Conservation (phyloP, 2,797 vertebrate genomes). For the Arctocebus calabarensis region DNA sequence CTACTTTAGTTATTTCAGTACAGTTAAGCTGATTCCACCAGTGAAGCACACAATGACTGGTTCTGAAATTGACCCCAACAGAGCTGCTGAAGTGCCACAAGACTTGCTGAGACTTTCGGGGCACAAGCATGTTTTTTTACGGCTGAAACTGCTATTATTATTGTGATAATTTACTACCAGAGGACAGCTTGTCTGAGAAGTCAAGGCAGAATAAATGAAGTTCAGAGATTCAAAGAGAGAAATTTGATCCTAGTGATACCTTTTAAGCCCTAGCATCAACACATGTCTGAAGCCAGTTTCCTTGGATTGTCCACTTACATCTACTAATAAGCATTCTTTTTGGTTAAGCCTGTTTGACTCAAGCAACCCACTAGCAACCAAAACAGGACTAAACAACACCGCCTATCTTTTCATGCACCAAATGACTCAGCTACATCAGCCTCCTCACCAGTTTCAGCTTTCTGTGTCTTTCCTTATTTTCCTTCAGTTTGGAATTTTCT, state of each 20-base stretch:
- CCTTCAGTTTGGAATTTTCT: neutral
- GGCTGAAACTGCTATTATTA: neutral
- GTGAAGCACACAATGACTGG: neutral
- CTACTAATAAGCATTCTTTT: neutral
- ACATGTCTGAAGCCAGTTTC: neutral
- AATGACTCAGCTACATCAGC: neutral
- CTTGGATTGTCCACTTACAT: neutral
- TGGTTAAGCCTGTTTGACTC: neutral
- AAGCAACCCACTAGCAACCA: slow-evolving; percentile 7
- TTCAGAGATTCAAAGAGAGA: neutral
- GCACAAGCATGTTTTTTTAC: neutral
- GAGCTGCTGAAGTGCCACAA: neutral
- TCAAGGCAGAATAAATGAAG: neutral
- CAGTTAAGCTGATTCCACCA: neutral
- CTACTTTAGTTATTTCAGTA: slow-evolving; percentile 27
- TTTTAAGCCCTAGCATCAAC: neutral
- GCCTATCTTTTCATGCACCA: neutral
- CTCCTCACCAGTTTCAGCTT: neutral
- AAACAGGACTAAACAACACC: neutral
- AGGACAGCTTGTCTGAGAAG: slow-evolving; percentile 44
- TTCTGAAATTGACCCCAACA: neutral
- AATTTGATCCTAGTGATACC: neutral
- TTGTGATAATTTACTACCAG: slow-evolving; percentile 54
- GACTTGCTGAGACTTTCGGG: neutral
- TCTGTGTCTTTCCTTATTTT: neutral